Evolutionary conservation across 1,140 invertebrate species (phyloP).

Genomic region (Liolophura sinensis): DNA sequence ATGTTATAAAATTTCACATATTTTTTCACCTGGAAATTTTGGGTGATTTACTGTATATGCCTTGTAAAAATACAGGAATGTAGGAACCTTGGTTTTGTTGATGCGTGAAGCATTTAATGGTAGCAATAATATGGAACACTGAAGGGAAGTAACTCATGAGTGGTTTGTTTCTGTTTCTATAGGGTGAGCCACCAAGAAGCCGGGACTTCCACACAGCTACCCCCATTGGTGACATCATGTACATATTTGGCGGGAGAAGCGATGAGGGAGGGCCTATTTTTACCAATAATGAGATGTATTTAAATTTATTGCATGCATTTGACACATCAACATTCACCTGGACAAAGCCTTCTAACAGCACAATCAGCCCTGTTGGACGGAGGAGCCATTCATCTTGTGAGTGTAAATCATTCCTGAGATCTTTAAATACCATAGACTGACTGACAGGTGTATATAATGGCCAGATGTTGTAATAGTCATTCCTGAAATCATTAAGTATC

Average conservation of each 20-base stretch:
- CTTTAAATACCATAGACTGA: too few relatives aligned
- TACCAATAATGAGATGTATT: slow-evolving; percentile 74
- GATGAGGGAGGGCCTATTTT: slow-evolving; percentile 69
- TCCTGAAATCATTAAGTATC: too few relatives aligned
- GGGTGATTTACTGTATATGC: too few relatives aligned
- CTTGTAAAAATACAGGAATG: too few relatives aligned
- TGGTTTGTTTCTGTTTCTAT: slow-evolving; percentile 14
- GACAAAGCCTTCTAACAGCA: slow-evolving; percentile 65
- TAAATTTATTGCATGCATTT: slow-evolving; percentile 75
- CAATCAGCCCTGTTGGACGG: slow-evolving; percentile 70
- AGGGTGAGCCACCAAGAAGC: slow-evolving; percentile 69
- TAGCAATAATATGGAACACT: too few relatives aligned
- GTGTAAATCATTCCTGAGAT: slow-evolving; percentile 50
- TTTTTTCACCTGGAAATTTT: too few relatives aligned
- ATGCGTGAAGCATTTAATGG: too few relatives aligned
- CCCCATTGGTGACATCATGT: slow-evolving; percentile 74
- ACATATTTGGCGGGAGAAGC: slow-evolving; percentile 84
- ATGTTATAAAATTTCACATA: too few relatives aligned
- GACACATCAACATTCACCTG: slow-evolving; percentile 73
- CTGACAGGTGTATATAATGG: too few relatives aligned
- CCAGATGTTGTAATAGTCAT: too few relatives aligned
- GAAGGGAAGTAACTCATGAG: too few relatives aligned
- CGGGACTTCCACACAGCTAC: slow-evolving; percentile 88
- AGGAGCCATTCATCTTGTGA: slow-evolving; percentile 87
- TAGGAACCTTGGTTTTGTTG: too few relatives aligned